phyloP scores from a whole-genome alignment of 2,797 vertebrate species.

The Intellagama lesueurii region DNA sequence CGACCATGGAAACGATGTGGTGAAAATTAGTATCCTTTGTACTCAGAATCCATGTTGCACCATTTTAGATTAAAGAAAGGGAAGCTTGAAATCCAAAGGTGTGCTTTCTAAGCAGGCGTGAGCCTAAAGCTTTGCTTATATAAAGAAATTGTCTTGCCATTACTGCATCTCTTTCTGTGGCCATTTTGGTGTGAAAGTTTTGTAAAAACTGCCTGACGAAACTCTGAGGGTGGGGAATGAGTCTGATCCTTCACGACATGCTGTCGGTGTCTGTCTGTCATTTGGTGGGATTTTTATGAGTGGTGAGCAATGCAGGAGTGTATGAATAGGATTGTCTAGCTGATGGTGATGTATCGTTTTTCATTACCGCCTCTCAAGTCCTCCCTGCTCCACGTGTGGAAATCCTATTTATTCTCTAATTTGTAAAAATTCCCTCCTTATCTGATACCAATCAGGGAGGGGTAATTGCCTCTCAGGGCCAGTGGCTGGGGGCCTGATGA shows the following conservation, averaged over 20 bases:
- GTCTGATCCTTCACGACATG: conserved; percentile 26
- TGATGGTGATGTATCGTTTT: conserved; percentile 99
- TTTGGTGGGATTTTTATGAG: conserved; percentile 72
- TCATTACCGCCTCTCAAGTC: conserved; percentile 98
- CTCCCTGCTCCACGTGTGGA: conserved; percentile 96
- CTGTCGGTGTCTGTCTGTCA: conserved; percentile 68
- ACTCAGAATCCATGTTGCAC: background rate
- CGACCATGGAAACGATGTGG: background rate
- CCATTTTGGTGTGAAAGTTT: conserved; percentile 15
- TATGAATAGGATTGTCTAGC: conserved; percentile 97
- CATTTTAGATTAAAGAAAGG: background rate
- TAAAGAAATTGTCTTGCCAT: background rate
- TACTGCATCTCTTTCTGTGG: background rate
- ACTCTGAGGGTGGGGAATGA: conserved; percentile 1
- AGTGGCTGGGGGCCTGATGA: conserved; percentile 94
- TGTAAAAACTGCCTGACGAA: background rate
- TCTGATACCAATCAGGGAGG: conserved; percentile 97
- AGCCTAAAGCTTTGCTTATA: background rate
- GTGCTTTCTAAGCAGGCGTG: background rate
- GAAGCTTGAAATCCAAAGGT: background rate
- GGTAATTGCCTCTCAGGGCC: conserved; percentile 96
- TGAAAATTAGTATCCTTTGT: background rate
- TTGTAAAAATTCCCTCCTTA: conserved; percentile 97
- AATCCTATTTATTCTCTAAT: conserved; percentile 99
- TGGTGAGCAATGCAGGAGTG: conserved; percentile 94